phyloP scores from a whole-genome alignment of 2,113 vertebrate species.

The Mirounga angustirostris region DNA sequence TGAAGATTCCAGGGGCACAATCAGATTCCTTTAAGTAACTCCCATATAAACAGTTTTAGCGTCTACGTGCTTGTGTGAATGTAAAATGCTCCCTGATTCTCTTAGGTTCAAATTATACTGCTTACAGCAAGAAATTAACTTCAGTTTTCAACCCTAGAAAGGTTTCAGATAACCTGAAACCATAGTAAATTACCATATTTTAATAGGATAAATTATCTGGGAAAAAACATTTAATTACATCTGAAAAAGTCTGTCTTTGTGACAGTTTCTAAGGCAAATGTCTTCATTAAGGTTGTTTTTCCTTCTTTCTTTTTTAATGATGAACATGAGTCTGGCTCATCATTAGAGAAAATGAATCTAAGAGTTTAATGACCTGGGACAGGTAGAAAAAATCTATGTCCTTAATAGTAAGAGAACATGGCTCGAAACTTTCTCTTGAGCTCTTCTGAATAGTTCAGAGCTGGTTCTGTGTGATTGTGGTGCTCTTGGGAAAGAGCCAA shows the following conservation, averaged over 20 bases:
- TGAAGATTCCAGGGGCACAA: constrained; percentile 50
- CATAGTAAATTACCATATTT: constrained; percentile 82
- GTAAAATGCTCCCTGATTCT: constrained; percentile 68
- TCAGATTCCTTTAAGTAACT: constrained; percentile 56
- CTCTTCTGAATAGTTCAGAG: background rate
- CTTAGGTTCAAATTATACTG: constrained; percentile 72
- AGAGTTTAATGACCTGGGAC: constrained; percentile 62
- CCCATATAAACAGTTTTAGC: constrained; percentile 64
- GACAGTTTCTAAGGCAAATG: constrained; percentile 70
- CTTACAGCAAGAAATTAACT: constrained; percentile 75
- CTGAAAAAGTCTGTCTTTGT: constrained; percentile 78
- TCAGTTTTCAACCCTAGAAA: constrained; percentile 67
- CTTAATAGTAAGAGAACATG: background rate
- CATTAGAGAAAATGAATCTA: constrained; percentile 74
- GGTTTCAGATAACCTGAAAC: constrained; percentile 80
- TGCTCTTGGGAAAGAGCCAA: background rate
- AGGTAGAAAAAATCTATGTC: constrained; percentile 27
- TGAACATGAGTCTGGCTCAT: constrained; percentile 53
- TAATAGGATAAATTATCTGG: constrained; percentile 79
- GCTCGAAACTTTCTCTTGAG: background rate
- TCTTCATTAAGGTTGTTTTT: constrained; percentile 79
- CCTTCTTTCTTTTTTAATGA: constrained; percentile 67
- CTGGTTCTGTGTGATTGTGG: background rate
- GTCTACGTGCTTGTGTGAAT: constrained; percentile 69
- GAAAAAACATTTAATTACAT: constrained; percentile 82